Evolutionary conservation across 2,113 vertebrate species (phyloP), one percentile per base, ranked within the genome.

Genomic region (Pituophis catenifer): DNA sequence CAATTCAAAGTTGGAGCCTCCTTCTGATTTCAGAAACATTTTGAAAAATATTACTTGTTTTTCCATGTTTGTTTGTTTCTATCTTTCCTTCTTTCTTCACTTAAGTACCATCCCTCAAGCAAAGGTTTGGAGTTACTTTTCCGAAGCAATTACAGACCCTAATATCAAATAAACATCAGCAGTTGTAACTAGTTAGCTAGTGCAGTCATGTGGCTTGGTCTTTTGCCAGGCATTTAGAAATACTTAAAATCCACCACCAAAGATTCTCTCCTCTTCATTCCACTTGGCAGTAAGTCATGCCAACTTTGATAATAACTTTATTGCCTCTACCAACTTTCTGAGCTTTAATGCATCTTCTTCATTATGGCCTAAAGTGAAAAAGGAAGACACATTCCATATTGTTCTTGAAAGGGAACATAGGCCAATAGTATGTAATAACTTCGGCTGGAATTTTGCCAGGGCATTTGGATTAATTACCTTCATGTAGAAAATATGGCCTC

Each of bases 401-500:
- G 55, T 48, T 86, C 89, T 62, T 86, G 75, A 93, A 93, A 93
- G 92, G 11, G 21, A 90, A 90, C 86, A n/a, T 93, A 93, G 89
- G 55, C 70, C 89, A 93, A 90, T 57, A 93, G 89, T 93, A 93
- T 90, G 75, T 59, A 93, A 90, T 90, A 89, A 86, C 53, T 93
- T 89, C 44, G 38, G n/a, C 12, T 93, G 89, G 92, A 90, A 93
- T n/a, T 62, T 62, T 90, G 89, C 92, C 92, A 93, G 75, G 86
- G 55, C 55, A 93, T 33, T 93, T 86, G 89, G 92, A 93, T 93
- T 93, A 90, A 62, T 55, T 90, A 93, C 75, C 89, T 93, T 86
- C 81, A 87, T 65, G 81, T 53, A 93, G 70, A 93, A 93, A 90
- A 90, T 93, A 90, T 93, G 92, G 65, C 92, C 92, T 90, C 89